Base-by-base conservation (phyloP, 2,113 vertebrate genomes). In the Triplophysa tibetana region DNA sequence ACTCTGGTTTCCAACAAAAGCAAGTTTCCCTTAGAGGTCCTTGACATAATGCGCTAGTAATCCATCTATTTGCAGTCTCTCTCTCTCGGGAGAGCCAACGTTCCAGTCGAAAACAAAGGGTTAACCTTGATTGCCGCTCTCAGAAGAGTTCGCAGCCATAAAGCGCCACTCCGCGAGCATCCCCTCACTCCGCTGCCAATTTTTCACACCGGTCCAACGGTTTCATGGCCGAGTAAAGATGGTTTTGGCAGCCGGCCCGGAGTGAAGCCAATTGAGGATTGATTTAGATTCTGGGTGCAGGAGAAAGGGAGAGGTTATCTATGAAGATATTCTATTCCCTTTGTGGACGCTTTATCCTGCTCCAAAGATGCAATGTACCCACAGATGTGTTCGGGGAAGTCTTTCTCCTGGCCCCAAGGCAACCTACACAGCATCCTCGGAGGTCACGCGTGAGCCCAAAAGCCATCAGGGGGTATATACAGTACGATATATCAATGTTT, bases 201-300 rank as follows among this genome's bases (percentile, higher is more conserved):
- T 29, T 67, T 78, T 65, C 48, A 77, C 70, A 81, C 70, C 75
- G 66, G 86, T 79, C 75, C 67, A 75, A 58, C 29, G 78, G 77
- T 84, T 81, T 73, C 84, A 65, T 64, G 79, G 84, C 77, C 70
- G 61, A 89, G 82, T 85, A 70, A 82, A 80, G 77, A 61, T 86
- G 77, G 70, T 69, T 73, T 86, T 90, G 89, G 88, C 87, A 85
- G 75, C 58, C 75, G 86, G 84, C 87, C 87, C 83, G 77, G 82
- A 81, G 66, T 65, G 48, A 60, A 56, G 70, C 54, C 65, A 72
- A 79, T 56, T 67, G 84, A 83, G 62, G 64, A 82, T 62, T 78
- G 74, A 82, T 80, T 81, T 80, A 75, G 69, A 80, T 80, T 74
- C 78, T 63, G 48, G 8, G 58, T 58, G 38, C 65, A 19, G 62